Evolutionary conservation across 2,888 invertebrate genomes (phyloP), one percentile per base, ranked within the genome.

Genomic region (Orgyia antiqua): DNA sequence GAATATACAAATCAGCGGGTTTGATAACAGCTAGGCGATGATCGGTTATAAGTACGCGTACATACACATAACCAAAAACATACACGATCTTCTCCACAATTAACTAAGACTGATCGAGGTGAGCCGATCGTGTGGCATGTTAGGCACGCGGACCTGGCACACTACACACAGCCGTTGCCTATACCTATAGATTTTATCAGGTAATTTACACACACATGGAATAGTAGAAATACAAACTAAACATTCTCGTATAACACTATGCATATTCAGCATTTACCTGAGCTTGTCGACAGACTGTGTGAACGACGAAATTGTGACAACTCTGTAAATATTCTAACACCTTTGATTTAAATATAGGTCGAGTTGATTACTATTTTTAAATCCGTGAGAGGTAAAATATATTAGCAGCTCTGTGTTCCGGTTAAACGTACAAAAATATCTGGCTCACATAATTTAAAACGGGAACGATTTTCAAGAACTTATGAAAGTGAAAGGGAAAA

Each of bases 11-110:
- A 73, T 70, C 68, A 67, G 57, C 63, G 63, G 59, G 65, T 75
- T 67, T 77, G 82, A 82, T 82, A 83, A 83, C 70, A 62, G 51
- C 63, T 63, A 67, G 60, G 61, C 57, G 58, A 60, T 67, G 70
- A 66, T 72, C 63, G 57, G 62, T 66, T 57, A 52, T 58, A 67
- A 60, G 48, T 69, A 59, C 55, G 53, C 11, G 23, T 23, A 10
- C 4, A 10, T 23, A 23, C 23, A 67, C 62, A 70, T 63, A 51
- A 64, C 68, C 70, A 63, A 78, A 76, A 68, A 63, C 62, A 63
- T 56, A 48, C 62, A 56, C 59, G 63, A 56, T 71, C 68, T 70
- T 72, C 64, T 70, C 68, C 60, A 58, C 59, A 67, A 76, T 77
- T 68, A 74, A 67, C 62, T 57, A 57, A 54, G 60, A 52, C 51